Evolutionary conservation across 2,888 invertebrate species (phyloP), one percentile per base, ranked within the genome.

Genomic region (Bhutanitis thaidina): DNA sequence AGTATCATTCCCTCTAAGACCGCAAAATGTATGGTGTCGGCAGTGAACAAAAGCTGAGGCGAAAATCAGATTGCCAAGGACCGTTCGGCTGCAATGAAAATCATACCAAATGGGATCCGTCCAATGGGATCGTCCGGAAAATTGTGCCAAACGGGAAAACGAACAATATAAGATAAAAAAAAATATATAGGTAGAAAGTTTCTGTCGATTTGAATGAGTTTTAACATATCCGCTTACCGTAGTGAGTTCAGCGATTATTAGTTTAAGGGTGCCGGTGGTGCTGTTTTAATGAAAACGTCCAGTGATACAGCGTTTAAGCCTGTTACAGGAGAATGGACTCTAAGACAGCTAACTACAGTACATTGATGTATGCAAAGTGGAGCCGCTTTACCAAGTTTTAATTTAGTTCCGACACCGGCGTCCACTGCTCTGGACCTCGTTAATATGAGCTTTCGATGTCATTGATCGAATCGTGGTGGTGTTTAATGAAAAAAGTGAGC

Each of bases 151-250:
- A n/a, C n/a, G n/a, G n/a, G n/a, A n/a, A n/a, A n/a, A n/a, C n/a
- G n/a, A n/a, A n/a, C n/a, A n/a, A n/a, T n/a, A n/a, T n/a, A n/a
- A n/a, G n/a, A n/a, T n/a, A n/a, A n/a, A n/a, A n/a, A n/a, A n/a
- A 2, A 20, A 20, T 20, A 5, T 20, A 20, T 20, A 20, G 20
- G 20, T 20, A 5, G 5, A 20, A 52, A 58, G 43, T 53, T 60
- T 65, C 62, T 64, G 62, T 64, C 55, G 56, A 69, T 72, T 69
- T 73, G 71, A 74, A 74, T 71, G 72, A 74, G 69, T 71, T 70
- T 60, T 52, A 54, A 63, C 59, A 64, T 66, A 73, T 71, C 73
- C 66, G 66, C 69, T 72, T 71, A 71, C 66, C 48, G 56, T 43
- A 44, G 54, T 52, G 56, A 61, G 60, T 56, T 43, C 47, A 43